phyloP scores from a whole-genome alignment of 2,113 vertebrate genomes.

The Aptenodytes patagonicus region DNA sequence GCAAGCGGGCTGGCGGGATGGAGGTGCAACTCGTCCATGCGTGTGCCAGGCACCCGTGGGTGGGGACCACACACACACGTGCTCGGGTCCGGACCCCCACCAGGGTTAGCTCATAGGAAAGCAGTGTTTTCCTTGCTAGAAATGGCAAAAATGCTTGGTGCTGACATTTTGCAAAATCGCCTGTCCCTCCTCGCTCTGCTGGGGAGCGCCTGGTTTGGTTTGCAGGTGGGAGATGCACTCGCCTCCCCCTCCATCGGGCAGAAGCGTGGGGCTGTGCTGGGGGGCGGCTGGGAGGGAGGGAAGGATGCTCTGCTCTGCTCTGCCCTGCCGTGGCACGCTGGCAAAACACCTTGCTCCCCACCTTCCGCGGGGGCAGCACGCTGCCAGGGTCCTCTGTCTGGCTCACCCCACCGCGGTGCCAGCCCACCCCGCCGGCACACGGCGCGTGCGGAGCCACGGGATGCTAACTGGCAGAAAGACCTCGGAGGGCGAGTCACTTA shows the following conservation, averaged over 20 bases:
- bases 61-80: rapidly evolving
- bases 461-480: slow-evolving; percentile 42
- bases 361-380: rapidly evolving
- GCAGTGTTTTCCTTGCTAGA: not conserved
- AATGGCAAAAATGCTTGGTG: rapidly evolving
- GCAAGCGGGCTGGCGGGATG: rapidly evolving
- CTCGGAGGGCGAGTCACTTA: slow-evolving; percentile 55
- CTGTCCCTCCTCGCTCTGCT: not conserved
- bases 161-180: not conserved
- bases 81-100: not conserved
- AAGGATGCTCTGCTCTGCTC: not conserved
- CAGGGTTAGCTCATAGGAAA: not conserved
- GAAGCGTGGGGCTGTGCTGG: not conserved
- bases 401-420: not conserved
- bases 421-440: slow-evolving; percentile 4
- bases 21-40: not conserved
- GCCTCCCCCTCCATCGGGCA: rapidly evolving
- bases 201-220: not conserved
- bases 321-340: not conserved
- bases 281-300: not conserved
- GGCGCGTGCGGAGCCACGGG: not conserved
- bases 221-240: not conserved
- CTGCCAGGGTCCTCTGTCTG: not conserved
- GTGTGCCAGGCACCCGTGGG: rapidly evolving
- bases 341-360: not conserved